Evolutionary conservation across 1,140 invertebrate genomes (phyloP).

Genomic region (Drosophila sechellia): DNA sequence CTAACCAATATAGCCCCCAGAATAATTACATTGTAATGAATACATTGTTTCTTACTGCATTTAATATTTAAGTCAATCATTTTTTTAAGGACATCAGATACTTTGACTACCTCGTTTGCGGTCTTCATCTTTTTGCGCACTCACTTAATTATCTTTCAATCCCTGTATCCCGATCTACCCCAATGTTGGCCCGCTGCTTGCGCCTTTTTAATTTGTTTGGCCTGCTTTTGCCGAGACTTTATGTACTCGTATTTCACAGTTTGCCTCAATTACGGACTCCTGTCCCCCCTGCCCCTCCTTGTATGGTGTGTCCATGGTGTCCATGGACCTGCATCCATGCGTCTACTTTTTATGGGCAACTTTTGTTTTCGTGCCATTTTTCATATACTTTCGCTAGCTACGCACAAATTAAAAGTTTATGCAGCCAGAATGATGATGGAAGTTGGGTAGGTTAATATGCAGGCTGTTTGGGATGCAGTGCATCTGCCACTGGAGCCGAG

Average conservation of each 20-base stretch:
- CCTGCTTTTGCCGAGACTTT: conserved; percentile 31
- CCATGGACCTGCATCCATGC: conserved; percentile 17
- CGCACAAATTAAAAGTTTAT: conserved; percentile 62
- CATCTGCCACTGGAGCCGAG: conserved; percentile 15
- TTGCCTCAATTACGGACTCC: conserved; percentile 46
- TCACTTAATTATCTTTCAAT: conserved; percentile 23
- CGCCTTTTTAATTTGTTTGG: conserved; percentile 50
- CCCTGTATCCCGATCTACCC: conserved; percentile 19
- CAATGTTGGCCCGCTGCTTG: neutral
- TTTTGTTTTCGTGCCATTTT: conserved; percentile 63
- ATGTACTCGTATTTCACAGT: conserved; percentile 54
- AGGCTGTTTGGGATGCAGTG: conserved; percentile 10
- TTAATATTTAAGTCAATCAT: neutral
- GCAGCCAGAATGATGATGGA: neutral
- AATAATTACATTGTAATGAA: too few species aligned
- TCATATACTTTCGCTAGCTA: conserved; percentile 58
- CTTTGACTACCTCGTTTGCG: neutral
- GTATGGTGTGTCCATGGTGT: too few species aligned
- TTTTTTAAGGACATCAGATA: neutral
- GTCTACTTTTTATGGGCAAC: conserved; percentile 28
- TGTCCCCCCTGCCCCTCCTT: neutral
- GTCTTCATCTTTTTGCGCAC: neutral
- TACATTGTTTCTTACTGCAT: neutral
- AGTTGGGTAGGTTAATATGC: neutral
- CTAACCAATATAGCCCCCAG: neutral